Evolutionary conservation across 2,113 vertebrate species (phyloP).

Genomic region (Microcebus tavaratra): DNA sequence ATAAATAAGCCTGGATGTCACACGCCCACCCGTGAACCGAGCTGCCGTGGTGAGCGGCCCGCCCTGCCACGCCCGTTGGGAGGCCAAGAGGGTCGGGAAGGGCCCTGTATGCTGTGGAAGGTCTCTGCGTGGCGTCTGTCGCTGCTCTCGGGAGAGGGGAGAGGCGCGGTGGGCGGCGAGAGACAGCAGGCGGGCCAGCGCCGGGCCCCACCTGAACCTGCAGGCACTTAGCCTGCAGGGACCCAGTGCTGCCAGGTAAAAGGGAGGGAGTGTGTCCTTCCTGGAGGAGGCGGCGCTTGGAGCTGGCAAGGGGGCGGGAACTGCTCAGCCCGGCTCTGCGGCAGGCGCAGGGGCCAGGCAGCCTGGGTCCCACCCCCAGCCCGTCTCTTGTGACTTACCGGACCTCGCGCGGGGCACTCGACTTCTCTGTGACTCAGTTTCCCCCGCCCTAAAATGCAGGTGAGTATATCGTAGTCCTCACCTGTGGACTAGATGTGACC

Average conservation of each 20-base stretch:
- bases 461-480: not conserved
- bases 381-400: rapidly evolving
- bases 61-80: rapidly evolving
- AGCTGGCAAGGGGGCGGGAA: not conserved
- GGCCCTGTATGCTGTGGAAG: not conserved
- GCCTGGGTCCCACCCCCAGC: not conserved
- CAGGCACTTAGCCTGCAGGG: not conserved
- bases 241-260: not conserved
- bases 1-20: not conserved
- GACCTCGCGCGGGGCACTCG: rapidly evolving
- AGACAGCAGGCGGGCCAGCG: not conserved
- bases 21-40: rapidly evolving
- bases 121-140: not conserved
- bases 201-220: not conserved
- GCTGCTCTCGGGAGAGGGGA: rapidly evolving
- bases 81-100: not conserved
- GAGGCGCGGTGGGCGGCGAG: not conserved
- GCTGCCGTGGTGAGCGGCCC: not conserved
- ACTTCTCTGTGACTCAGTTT: not conserved
- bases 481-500: not conserved
- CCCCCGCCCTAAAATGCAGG: not conserved
- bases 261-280: not conserved
- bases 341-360: rapidly evolving
- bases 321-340: not conserved
- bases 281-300: rapidly evolving